Base-by-base conservation (phyloP, 2,797 vertebrate genomes). In the Notamacropus eugenii region DNA sequence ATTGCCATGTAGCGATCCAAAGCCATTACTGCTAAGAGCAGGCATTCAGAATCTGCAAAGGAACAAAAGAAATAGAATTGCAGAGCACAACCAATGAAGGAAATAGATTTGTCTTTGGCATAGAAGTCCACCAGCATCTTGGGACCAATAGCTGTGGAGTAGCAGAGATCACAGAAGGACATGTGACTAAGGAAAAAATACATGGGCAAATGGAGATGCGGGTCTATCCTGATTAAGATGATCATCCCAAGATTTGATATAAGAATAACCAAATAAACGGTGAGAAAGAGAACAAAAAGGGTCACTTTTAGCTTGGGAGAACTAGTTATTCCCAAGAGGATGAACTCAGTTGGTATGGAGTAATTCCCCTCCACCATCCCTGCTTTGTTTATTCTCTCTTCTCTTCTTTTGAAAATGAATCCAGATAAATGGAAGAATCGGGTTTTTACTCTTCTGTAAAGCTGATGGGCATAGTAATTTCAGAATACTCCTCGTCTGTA, bases 21-120 rank as follows among this genome's bases (percentile, higher is more conserved):
- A 52, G 97, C 97, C 98, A 98, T 98, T 57, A 96, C 96, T 52
- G 97, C 97, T 95, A 98, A 11, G 0, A 98, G 16, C 29, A 96
- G 54, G 0, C 97, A 98, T 90, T 98, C 98, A 0, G 96, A 96
- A 87, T 98, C 14, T 0, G 0, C 95, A 0, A 97, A 10, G 11
- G 94, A 95, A 55, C 96, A 90, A 59, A 97, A 92, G 12, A 96
- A 95, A 58, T 98, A 97, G 11, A 98, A 97, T 56, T 98, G 98
- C 0, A 97, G 50, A 55, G 90, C 97, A 90, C 98, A 98, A 14
- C 96, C 97, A 10, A 0, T 0, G 1, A 97, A 96, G 24, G 97
- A 95, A n/a, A 97, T 98, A 28, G 95, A 97, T n/a, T 94, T 97
- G 19, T 98, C 91, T 27, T 93, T 46, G 3, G 91, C n/a, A 31